A percentile compares a stretch with the other conserved stretches of the same genome.
These are phyloP conservation scores for Panthera tigris DNA, from an alignment of 2,113 vertebrate genomes.

Conservation along the genomic window DNA sequence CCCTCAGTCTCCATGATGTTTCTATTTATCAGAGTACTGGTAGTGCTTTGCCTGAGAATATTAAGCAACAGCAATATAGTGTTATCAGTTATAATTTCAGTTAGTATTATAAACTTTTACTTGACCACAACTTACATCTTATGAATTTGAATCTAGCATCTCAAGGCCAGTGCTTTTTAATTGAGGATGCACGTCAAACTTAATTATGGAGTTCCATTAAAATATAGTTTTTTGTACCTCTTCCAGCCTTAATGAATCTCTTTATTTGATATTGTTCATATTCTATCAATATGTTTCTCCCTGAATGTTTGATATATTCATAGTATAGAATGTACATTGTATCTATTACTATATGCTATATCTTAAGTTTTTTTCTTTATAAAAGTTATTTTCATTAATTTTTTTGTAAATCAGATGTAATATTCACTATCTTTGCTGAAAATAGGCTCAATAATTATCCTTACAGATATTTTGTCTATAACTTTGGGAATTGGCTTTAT, in stretches of 20 bases:
- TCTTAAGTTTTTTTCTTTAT: neutral
- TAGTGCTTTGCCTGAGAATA: neutral
- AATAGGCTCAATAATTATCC: neutral
- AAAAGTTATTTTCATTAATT: neutral
- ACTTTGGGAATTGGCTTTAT: neutral
- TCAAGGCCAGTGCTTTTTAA: neutral
- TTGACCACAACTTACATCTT: neutral
- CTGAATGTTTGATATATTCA: neutral
- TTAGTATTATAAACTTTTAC: neutral
- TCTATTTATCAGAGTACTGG: constrained; percentile 6
- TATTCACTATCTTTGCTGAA: neutral
- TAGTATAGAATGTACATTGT: neutral
- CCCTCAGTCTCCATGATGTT: neutral
- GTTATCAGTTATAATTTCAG: neutral
- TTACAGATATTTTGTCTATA: neutral
- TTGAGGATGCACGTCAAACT: neutral
- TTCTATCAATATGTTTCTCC: neutral
- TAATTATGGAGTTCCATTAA: neutral
- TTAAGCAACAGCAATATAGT: neutral
- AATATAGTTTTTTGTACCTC: neutral
- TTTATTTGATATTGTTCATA: constrained; percentile 43
- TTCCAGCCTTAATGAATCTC: constrained; percentile 1
- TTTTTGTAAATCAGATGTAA: neutral
- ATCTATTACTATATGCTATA: neutral
- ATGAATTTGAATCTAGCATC: constrained; percentile 1